Percentiles rank a stretch among this genome's conserved stretches.
phyloP scores from a whole-genome alignment of 2,888 invertebrate genomes.

The Rhagium mordax region DNA sequence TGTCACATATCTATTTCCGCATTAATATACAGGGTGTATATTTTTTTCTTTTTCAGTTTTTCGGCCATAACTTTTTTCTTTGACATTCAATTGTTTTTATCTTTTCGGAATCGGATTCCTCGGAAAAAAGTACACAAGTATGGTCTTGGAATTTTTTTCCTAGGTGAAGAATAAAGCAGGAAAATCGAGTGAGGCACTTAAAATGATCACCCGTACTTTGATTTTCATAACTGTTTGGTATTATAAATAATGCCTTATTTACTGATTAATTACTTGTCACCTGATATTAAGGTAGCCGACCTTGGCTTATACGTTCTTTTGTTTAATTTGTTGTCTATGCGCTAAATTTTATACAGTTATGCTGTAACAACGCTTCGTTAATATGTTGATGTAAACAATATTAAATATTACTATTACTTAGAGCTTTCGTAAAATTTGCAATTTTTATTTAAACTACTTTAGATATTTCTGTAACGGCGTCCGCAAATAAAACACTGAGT shows the following conservation, averaged over 20 bases:
- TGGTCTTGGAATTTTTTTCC: no score
- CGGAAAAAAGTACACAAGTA: no score
- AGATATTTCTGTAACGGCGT: neutral
- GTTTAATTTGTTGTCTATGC: neutral
- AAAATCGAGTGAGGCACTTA: no score
- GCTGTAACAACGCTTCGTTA: neutral
- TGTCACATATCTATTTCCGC: no score
- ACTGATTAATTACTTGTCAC: neutral
- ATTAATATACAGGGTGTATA: no score
- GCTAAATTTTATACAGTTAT: neutral
- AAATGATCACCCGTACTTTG: no score
- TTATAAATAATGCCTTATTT: neutral
- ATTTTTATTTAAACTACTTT: neutral
- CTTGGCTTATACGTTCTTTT: neutral
- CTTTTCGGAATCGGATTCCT: no score
- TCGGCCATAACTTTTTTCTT: no score
- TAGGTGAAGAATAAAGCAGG: no score
- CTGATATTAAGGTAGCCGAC: neutral
- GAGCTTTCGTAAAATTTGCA: neutral
- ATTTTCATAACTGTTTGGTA: neutral
- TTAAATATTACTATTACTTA: no score
- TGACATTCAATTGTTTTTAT: no score
- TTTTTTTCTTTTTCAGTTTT: no score
- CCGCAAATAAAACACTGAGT: constrained; percentile 11
- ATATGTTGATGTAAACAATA: neutral